Base-by-base conservation (phyloP, 2,888 invertebrate genomes). In the Polyommatus iphigenia region DNA sequence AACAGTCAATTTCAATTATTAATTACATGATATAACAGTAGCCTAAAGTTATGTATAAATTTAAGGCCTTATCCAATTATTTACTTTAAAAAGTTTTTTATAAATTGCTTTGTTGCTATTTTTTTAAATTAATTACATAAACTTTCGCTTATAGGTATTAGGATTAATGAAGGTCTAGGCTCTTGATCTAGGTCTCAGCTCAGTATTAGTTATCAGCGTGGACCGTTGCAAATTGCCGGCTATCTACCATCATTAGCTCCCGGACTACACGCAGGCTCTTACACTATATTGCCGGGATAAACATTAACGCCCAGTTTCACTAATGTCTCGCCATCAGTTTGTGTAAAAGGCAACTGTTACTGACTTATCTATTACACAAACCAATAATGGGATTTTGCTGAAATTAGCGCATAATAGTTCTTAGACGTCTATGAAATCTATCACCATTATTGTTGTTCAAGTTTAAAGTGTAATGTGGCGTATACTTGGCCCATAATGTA, bases 121-220 rank as follows among this genome's bases (percentile, higher is more conserved):
- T 24, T 24, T 24, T 24, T 24, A n/a, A n/a, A 46, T 46, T 54
- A 59, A 20, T 59, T 7, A 59, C n/a, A 8, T 8, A 59, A 59
- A 59, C 59, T 20, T 46, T 46, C 10, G 13, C 10, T 46, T 46
- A 10, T 59, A 59, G 59, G 7, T 59, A 59, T 67, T 15, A 29
- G 29, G 15, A 67, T 67, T 67, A 67, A 67, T 67, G 67, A 18
- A 67, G 67, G 67, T 67, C 67, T 67, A 67, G 67, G 1, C 67
- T 67, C 67, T 67, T 67, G 67, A 67, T 29, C 29, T 67, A 67
- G 67, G 67, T 67, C 67, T 67, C 67, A 67, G 67, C 29, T 29
- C 67, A 15, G 67, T 29, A 29, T 67, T 67, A 67, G 67, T 67
- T 67, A 67, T 67, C 67, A 67, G 67, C 29, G 5, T 2, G 29